Conservation (phyloP, 2,113 vertebrate genomes). For the Oryzias curvinotus region DNA sequence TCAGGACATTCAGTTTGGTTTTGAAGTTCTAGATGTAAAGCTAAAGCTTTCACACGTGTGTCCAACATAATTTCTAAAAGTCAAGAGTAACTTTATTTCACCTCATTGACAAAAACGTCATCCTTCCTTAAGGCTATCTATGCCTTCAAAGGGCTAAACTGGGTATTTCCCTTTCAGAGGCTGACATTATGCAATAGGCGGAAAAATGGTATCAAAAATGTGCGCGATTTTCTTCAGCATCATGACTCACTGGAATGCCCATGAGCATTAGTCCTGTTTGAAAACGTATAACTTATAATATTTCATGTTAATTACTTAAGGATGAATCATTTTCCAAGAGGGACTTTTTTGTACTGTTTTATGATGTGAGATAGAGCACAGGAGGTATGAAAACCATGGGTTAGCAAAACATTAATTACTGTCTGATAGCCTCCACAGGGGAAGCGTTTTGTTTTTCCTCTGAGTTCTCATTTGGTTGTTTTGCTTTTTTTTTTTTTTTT, state of each 20-base stretch:
- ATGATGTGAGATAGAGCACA: constrained; percentile 36
- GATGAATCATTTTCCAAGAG: constrained; percentile 53
- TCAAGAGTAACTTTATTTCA: not conserved
- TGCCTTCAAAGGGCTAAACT: constrained; percentile 5
- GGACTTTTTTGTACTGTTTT: constrained; percentile 39
- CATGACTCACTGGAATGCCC: constrained; percentile 62
- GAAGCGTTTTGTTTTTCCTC: not conserved
- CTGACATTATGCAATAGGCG: constrained; percentile 14
- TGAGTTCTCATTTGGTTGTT: constrained; percentile 42
- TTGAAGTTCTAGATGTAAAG: too few species aligned
- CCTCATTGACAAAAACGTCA: not conserved
- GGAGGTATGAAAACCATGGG: constrained; percentile 15
- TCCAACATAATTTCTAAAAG: too few species aligned
- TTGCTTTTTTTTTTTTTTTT: constrained; percentile 39
- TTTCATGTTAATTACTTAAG: constrained; percentile 32
- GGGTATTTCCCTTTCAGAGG: constrained; percentile 42
- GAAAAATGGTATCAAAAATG: constrained; percentile 14
- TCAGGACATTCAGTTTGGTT: too few species aligned
- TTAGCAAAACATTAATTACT: constrained; percentile 22
- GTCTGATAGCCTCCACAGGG: constrained; percentile 8
- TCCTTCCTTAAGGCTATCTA: not conserved
- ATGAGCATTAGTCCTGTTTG: constrained; percentile 34
- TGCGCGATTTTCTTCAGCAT: constrained; percentile 18
- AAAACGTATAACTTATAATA: constrained; percentile 39
- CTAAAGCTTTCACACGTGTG: too few species aligned